Evolutionary conservation across 2,113 vertebrate genomes (phyloP).

Genomic region (Collichthys lucidus): DNA sequence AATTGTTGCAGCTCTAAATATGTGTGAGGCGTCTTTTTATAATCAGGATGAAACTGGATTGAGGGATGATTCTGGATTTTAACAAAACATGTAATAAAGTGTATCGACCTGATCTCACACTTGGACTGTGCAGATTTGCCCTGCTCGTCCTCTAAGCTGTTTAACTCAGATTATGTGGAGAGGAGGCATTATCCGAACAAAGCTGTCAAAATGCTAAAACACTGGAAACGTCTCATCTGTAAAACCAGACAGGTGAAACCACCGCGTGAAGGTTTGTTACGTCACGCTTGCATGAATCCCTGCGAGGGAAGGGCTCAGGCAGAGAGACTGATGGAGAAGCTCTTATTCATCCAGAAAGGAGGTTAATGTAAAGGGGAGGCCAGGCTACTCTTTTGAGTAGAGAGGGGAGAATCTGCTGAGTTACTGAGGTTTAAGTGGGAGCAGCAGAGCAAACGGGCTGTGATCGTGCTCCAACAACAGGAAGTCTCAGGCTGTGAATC

Average conservation of each 20-base stretch:
- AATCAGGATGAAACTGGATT: conserved; percentile 31
- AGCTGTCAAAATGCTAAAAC: conserved; percentile 66
- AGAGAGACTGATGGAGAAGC: conserved; percentile 22
- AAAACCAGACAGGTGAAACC: conserved; percentile 16
- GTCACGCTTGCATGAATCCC: conserved; percentile 24
- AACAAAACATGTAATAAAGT: conserved; percentile 8
- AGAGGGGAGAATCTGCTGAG: conserved; percentile 24
- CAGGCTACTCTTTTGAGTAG: conserved; percentile 16
- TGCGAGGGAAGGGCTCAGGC: not conserved
- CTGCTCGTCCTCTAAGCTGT: conserved; percentile 60
- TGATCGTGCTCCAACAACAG: conserved; percentile 69
- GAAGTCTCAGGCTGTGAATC: conserved; percentile 72
- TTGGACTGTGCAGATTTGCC: conserved; percentile 30
- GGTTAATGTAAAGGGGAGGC: conserved; percentile 50
- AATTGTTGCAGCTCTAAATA: no score
- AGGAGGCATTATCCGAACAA: conserved; percentile 55
- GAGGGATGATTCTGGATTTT: conserved; percentile 24
- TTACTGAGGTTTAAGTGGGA: conserved; percentile 47
- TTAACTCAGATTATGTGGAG: conserved; percentile 70
- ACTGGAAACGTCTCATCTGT: conserved; percentile 28
- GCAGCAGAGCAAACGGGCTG: conserved; percentile 53
- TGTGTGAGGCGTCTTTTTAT: conserved; percentile 12
- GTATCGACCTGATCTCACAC: conserved; percentile 31
- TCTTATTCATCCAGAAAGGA: conserved; percentile 40
- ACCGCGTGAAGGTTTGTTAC: not conserved